Conservation (phyloP, 1,140 invertebrate genomes). For the Bicyclus anynana region DNA sequence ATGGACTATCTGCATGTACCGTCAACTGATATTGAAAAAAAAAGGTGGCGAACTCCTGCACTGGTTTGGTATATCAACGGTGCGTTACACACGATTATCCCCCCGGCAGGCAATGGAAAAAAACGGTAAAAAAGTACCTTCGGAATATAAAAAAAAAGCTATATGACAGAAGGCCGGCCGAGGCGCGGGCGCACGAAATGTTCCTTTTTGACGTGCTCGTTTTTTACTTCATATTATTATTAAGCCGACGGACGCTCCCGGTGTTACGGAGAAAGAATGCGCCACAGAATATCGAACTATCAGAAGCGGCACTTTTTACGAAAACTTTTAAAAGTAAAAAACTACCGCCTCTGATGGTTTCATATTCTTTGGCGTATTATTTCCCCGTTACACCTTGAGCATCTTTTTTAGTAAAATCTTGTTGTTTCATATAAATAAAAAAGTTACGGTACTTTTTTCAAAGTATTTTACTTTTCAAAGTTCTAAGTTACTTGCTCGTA, state of each 20-base stretch:
- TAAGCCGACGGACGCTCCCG: slow-evolving; percentile 65
- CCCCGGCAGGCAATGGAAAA: slow-evolving; percentile 27
- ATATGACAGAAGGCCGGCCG: slow-evolving; percentile 59
- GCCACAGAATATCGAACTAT: slow-evolving; percentile 44
- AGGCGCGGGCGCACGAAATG: slow-evolving; percentile 59
- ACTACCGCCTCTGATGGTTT: too few species aligned
- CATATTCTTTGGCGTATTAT: too few species aligned
- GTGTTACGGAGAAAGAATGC: slow-evolving; percentile 73
- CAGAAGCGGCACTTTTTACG: slow-evolving; percentile 40
- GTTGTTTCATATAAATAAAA: too few species aligned
- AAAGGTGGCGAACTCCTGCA: too few species aligned
- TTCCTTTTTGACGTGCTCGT: slow-evolving; percentile 56
- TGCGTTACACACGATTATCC: slow-evolving; percentile 68
- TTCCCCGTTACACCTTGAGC: too few species aligned
- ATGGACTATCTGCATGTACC: too few species aligned
- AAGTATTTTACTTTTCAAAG: too few species aligned
- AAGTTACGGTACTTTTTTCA: too few species aligned
- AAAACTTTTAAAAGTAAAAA: too few species aligned
- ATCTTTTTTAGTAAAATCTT: too few species aligned
- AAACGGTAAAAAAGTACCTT: slow-evolving; percentile 43
- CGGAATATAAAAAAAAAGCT: slow-evolving; percentile 41
- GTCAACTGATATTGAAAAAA: too few species aligned
- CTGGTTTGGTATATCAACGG: neutral
- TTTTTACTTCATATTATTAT: slow-evolving; percentile 74
- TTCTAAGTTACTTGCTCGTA: too few species aligned